Conservation (phyloP, 2,888 invertebrate genomes). For the Dinocampus coccinellae region DNA sequence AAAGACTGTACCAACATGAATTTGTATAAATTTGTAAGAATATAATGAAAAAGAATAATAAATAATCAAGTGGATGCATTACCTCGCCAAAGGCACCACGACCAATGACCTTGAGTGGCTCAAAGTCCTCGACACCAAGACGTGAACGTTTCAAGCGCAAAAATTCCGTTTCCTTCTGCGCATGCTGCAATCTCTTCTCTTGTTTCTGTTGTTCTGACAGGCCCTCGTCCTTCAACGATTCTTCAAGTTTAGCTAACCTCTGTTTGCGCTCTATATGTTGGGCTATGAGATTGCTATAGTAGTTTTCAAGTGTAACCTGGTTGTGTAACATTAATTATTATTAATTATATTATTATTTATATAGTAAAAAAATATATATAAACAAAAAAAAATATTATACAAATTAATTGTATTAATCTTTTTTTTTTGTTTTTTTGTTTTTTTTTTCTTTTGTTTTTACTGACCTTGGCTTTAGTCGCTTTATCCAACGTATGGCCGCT, state of each 20-base stretch:
- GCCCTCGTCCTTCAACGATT: slow-evolving; percentile 95
- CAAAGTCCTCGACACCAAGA: slow-evolving; percentile 97
- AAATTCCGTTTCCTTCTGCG: slow-evolving; percentile 98
- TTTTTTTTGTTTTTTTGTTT: neutral
- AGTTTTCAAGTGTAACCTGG: slow-evolving; percentile 93
- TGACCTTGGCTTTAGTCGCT: slow-evolving; percentile 95
- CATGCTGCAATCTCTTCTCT: slow-evolving; percentile 94
- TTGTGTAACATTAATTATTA: too few species aligned
- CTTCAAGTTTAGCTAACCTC: slow-evolving; percentile 93
- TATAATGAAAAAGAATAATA: slow-evolving; percentile 13
- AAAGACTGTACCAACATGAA: slow-evolving; percentile 24
- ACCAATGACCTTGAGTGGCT: slow-evolving; percentile 97
- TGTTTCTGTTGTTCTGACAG: slow-evolving; percentile 94
- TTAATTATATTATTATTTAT: too few species aligned
- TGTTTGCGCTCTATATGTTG: slow-evolving; percentile 98
- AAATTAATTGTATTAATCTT: neutral
- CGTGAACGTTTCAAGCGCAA: slow-evolving; percentile 94
- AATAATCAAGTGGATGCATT: slow-evolving; percentile 38
- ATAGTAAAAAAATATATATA: too few species aligned
- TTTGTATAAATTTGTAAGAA: slow-evolving; percentile 16
- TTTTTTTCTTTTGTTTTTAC: neutral
- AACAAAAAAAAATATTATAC: neutral
- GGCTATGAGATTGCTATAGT: slow-evolving; percentile 97
- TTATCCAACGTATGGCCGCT: slow-evolving; percentile 98
- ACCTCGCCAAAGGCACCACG: slow-evolving; percentile 91